phyloP scores from a whole-genome alignment of 1,140 invertebrate genomes.

The Microplitis demolitor region DNA sequence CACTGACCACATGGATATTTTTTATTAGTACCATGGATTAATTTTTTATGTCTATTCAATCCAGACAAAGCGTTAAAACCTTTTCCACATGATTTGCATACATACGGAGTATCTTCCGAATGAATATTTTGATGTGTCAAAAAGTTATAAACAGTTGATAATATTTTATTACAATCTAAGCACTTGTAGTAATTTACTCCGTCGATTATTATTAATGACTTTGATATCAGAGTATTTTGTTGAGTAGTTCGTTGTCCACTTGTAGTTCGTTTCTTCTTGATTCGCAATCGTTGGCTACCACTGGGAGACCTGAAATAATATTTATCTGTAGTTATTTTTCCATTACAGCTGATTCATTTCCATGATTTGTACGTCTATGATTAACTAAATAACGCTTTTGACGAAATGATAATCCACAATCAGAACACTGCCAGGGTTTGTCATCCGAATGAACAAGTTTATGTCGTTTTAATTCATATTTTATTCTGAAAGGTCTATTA shows the following conservation, averaged over 20 bases:
- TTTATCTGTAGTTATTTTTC: conserved; percentile 34
- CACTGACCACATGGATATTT: conserved; percentile 47
- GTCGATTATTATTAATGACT: conserved; percentile 37
- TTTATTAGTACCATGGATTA: conserved; percentile 44
- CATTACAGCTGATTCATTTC: conserved; percentile 27
- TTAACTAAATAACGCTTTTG: conserved; percentile 61
- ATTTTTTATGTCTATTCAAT: conserved; percentile 43
- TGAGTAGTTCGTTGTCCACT: not conserved
- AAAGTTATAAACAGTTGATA: conserved; percentile 53
- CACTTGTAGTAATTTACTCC: conserved; percentile 51
- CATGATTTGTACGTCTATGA: conserved; percentile 58
- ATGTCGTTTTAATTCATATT: conserved; percentile 68
- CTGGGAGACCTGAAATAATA: conserved; percentile 41
- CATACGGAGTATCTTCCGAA: conserved; percentile 25
- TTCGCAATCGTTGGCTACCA: not conserved
- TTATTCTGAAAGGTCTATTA: conserved; percentile 63
- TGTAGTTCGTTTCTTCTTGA: not conserved
- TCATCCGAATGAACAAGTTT: conserved; percentile 58
- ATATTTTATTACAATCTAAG: conserved; percentile 52
- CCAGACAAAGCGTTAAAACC: conserved; percentile 35
- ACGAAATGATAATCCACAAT: conserved; percentile 55
- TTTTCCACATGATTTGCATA: conserved; percentile 36
- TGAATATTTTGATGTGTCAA: conserved; percentile 55
- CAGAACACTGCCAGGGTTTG: conserved; percentile 59
- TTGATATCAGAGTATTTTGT: not conserved